Evolutionary conservation across 2,113 vertebrate species (phyloP), one percentile per base, ranked within the genome.

Genomic region (Dicrurus megarhynchus): DNA sequence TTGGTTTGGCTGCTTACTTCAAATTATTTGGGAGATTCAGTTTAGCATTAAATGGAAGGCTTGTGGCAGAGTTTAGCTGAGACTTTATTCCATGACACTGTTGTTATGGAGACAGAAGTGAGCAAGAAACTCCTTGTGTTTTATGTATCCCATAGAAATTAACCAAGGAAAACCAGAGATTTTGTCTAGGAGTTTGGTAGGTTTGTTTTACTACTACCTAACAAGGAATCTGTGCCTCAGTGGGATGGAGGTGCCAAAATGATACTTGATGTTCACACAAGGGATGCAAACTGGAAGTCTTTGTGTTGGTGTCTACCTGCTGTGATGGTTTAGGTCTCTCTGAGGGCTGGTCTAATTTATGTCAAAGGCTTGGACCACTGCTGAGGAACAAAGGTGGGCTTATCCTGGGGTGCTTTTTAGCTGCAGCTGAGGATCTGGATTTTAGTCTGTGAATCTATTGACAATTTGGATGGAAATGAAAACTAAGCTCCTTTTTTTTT

Each of bases 51-150:
- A 93, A 90, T 14, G 78, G 90, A 94, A 94, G 63, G 33, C 49
- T 89, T 94, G 50, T 87, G 63, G 32, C 23, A 50, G 49, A 89
- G 55, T 73, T 91, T 49, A 87, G 74, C 46, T 61, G 81, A 78
- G 78, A 39, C 24, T 73, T 88, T 60, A n/a, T 95, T 92, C 61
- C 46, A 50, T 79, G 30, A 22, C 76, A 53, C 41, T 79, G 84
- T 96, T 0, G 11, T 95, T 94, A 93, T n/a, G 78, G 94, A 91
- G 93, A 85, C 57, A 53, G 44, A 82, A 87, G 59, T 49, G 81
- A 89, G 60, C 47, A 90, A 81, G 41, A 35, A 78, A 41, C 44
- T 75, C 18, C 10, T 55, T 60, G 53, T 82, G 24, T 87, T 96
- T 77, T 59, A 52, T 64, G 41, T 91, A 41, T 79, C 32, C 46